Percentiles rank a stretch among this genome's conserved stretches.
These are phyloP conservation scores for Raja brachyura DNA, from an alignment of 2,113 vertebrate genomes.

Conservation along the genomic window DNA sequence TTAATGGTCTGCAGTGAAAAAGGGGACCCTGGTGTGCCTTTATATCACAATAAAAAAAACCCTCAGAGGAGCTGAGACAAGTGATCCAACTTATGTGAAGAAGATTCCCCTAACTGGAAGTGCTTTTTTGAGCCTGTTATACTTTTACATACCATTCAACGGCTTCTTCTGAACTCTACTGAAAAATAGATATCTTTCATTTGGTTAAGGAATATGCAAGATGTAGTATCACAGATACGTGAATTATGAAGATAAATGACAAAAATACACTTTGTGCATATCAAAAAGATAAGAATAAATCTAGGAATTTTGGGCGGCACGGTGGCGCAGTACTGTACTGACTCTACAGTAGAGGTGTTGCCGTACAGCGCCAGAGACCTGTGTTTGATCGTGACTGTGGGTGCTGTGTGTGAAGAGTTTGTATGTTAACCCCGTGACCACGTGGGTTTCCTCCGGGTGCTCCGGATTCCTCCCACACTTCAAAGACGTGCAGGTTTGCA, in stretches of 20 bases:
- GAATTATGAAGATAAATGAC: not conserved
- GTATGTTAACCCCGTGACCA: no score
- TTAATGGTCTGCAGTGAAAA: conserved; percentile 7
- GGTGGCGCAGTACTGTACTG: no score
- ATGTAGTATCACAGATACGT: not conserved
- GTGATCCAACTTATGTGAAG: conserved; percentile 2
- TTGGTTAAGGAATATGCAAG: not conserved
- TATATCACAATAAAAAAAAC: not conserved
- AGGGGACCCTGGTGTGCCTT: not conserved
- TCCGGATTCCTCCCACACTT: no score
- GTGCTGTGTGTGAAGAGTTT: no score
- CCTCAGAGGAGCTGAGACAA: not conserved
- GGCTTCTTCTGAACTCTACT: not conserved
- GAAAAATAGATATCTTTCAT: not conserved
- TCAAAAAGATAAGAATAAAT: not conserved
- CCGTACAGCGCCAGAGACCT: no score
- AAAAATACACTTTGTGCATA: not conserved
- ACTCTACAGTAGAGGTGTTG: no score
- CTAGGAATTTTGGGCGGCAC: not conserved
- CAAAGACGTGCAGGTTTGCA: no score
- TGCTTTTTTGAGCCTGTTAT: not conserved
- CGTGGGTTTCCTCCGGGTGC: no score
- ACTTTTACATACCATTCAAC: not conserved
- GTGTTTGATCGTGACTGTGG: no score
- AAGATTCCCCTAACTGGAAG: not conserved